Evolutionary conservation across 2,113 vertebrate species (phyloP), one percentile per base, ranked within the genome.

Genomic region (Amblyopsis rosae): DNA sequence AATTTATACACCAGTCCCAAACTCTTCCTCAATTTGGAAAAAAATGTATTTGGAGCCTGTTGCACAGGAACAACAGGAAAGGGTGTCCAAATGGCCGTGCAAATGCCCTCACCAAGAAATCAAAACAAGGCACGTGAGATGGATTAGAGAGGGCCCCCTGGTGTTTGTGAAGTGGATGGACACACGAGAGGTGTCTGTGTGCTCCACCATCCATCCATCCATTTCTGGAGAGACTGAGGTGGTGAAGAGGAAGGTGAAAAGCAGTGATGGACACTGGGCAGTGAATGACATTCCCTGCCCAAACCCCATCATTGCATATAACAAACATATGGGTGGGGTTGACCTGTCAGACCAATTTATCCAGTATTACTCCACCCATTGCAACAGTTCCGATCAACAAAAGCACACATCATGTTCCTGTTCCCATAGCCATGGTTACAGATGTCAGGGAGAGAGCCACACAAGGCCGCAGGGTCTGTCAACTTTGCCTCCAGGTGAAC

Each of bases 121-220:
- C 55, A 41, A 41, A 41, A 41, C 3, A 6, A 41, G 62, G 54
- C 17, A 47, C 56, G 19, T 77, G 45, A 58, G 79, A 13, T 77
- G 79, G 75, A 59, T 77, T 33, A 33, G 79, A 58, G 67, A 77
- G 0, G 75, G 49, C 19, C 19, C 19, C 19, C 1, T 81, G 45
- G 26, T 81, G 26, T 81, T 73, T 64, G 75, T 77, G 51, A 77
- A 82, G 79, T 77, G 75, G 71, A 77, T 60, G 79, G 75, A 74
- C 9, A 54, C 26, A 8, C 26, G 35, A 35, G 72, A 59, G 7
- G 80, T 79, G 50, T 72, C 61, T 0, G 48, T 79, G 17, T 79
- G 68, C 41, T 72, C 68, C 12, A 72, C 75, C 0, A 72, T 78
- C 12, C 75, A 78, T 41, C 1, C 41, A 10, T 69, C 59, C 12